These are phyloP conservation scores for Drosophila subpulchrella DNA, from an alignment of 1,140 invertebrate genomes.

Conservation along the genomic window DNA sequence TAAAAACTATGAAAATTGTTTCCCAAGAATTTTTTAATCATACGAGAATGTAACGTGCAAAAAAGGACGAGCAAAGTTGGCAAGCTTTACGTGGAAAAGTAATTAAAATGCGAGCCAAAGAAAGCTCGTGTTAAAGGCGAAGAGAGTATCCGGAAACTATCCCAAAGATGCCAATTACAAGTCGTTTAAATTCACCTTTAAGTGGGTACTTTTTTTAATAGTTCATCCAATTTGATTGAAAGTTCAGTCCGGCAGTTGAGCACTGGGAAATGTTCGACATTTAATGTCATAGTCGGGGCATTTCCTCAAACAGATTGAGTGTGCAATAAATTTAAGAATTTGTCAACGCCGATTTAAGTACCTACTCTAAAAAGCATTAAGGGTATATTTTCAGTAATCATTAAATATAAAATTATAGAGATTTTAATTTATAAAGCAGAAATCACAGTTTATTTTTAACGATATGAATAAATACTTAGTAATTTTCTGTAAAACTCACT, in stretches of 20 bases:
- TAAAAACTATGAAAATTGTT: conserved; percentile 61
- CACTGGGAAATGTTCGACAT: conserved; percentile 28
- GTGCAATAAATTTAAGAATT: neutral
- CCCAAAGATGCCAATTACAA: conserved; percentile 36
- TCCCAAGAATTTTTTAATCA: conserved; percentile 79
- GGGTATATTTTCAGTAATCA: neutral
- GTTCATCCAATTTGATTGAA: conserved; percentile 9
- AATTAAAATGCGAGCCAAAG: conserved; percentile 50
- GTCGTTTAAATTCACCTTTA: conserved; percentile 39
- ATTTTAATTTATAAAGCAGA: neutral
- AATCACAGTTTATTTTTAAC: no score
- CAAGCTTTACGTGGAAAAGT: conserved; percentile 45
- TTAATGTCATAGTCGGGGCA: conserved; percentile 9
- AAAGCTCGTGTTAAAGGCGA: conserved; percentile 8
- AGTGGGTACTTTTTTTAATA: conserved; percentile 32
- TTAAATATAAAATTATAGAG: neutral
- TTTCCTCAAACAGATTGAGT: conserved; percentile 15
- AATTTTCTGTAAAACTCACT: neutral
- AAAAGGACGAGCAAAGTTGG: conserved; percentile 38
- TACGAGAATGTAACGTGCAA: conserved; percentile 40
- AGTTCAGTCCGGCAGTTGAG: conserved; percentile 11
- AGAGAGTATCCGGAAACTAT: conserved; percentile 28
- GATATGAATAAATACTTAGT: neutral
- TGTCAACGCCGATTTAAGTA: neutral
- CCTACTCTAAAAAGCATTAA: neutral